Evolutionary conservation across 1,140 invertebrate species (phyloP).

Genomic region (Drosophila yakuba): DNA sequence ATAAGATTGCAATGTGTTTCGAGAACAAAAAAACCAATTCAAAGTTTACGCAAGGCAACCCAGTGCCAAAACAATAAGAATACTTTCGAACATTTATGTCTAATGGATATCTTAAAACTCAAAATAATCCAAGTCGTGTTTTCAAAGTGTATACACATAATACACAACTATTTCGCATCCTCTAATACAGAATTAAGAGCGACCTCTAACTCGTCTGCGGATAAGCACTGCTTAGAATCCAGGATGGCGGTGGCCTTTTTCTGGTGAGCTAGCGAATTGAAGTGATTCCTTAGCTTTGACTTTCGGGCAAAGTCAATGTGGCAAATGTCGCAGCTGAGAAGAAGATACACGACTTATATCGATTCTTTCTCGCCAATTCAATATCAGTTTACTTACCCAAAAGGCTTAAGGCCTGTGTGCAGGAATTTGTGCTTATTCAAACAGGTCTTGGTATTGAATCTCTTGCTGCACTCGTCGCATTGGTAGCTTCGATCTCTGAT

Average conservation of each 20-base stretch:
- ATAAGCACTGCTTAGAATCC: neutral
- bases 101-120: neutral
- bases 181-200: neutral
- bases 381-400: slow-evolving; percentile 19
- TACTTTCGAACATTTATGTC: neutral
- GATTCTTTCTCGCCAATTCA: neutral
- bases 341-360: neutral
- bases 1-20: too few species aligned
- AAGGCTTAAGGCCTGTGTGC: slow-evolving; percentile 30
- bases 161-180: neutral
- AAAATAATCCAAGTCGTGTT: neutral
- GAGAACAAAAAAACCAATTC: too few species aligned
- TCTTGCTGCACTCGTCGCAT: slow-evolving; percentile 25
- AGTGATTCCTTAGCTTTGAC: slow-evolving; percentile 33
- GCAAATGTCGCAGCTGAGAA: slow-evolving; percentile 43
- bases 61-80: neutral
- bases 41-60: neutral
- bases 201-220: neutral
- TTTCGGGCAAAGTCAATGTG: slow-evolving; percentile 11
- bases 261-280: slow-evolving; percentile 13
- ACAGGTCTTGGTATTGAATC: slow-evolving; percentile 31
- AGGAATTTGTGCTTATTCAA: slow-evolving; percentile 35
- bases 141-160: neutral
- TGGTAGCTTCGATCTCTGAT: slow-evolving; percentile 7
- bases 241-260: slow-evolving; percentile 1